phyloP scores from a whole-genome alignment of 2,797 vertebrate genomes.

The Coendou prehensilis region DNA sequence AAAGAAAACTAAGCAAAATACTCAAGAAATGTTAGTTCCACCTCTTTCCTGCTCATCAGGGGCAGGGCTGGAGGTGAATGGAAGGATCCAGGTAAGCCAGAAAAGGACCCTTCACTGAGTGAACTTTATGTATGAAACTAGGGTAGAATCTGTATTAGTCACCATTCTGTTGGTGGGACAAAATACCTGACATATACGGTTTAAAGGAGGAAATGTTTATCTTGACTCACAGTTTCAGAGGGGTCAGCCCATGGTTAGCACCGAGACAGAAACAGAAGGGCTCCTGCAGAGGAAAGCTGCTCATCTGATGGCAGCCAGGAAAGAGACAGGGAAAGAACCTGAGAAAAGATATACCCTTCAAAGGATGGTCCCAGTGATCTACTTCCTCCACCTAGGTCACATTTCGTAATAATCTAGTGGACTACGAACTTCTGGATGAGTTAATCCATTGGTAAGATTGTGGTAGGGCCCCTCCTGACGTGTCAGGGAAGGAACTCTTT shows the following conservation, averaged over 20 bases:
- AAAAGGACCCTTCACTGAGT: fast-evolving
- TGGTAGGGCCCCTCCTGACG: background rate
- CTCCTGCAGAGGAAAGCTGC: background rate
- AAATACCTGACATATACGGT: background rate
- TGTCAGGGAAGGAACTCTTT: background rate
- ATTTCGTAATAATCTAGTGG: background rate
- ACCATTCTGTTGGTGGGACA: background rate
- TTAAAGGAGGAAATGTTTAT: background rate
- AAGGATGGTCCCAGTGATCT: background rate
- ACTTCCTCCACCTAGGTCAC: background rate
- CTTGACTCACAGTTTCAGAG: background rate
- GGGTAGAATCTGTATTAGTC: background rate
- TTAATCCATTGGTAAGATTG: background rate
- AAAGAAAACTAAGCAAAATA: background rate
- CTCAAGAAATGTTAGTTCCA: no score
- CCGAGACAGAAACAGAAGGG: background rate
- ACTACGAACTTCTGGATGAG: background rate
- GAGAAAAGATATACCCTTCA: background rate
- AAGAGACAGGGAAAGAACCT: background rate
- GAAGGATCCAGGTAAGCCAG: background rate
- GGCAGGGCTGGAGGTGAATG: background rate
- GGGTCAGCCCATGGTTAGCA: background rate
- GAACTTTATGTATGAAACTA: fast-evolving
- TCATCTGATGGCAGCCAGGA: background rate
- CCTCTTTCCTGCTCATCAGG: no score